A percentile compares a stretch with the other conserved stretches of the same genome.
Evolutionary conservation across 1,140 invertebrate species (phyloP).

Genomic region (Trichomalopsis sarcophagae): DNA sequence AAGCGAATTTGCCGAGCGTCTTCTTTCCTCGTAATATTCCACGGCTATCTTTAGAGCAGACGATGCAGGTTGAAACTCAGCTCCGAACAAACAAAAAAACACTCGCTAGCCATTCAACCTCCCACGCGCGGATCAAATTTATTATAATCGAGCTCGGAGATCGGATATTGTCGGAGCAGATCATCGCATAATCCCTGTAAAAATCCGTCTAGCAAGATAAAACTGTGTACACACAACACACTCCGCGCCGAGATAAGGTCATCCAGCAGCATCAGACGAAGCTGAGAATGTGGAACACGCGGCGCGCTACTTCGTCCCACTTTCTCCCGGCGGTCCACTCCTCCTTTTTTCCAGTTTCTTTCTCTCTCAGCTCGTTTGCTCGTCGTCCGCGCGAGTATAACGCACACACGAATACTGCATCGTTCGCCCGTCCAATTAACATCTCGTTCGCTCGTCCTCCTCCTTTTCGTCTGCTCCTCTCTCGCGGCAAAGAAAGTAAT

Average conservation of each 20-base stretch:
- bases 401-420: neutral
- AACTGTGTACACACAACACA: neutral
- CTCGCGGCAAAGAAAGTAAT: slow-evolving; percentile 21
- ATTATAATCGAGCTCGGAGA: neutral
- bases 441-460: slow-evolving; percentile 6
- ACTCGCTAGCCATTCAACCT: too few relatives aligned
- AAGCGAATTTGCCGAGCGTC: slow-evolving; percentile 3
- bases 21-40: neutral
- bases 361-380: neutral
- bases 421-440: slow-evolving; percentile 32
- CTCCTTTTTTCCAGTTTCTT: neutral
- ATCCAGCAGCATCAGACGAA: neutral
- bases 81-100: too few relatives aligned
- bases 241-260: neutral
- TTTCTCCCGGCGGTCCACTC: slow-evolving; percentile 57
- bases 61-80: too few relatives aligned
- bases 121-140: neutral
- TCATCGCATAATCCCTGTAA: neutral
- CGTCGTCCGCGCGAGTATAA: slow-evolving; percentile 46
- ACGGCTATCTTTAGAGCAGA: neutral
- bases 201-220: neutral
- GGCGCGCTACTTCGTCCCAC: slow-evolving; percentile 58
- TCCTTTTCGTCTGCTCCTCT: neutral
- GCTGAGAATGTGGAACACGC: slow-evolving; percentile 12
- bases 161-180: neutral